Base-by-base conservation (phyloP, 2,888 invertebrate genomes). In the Tenthredo distinguenda region DNA sequence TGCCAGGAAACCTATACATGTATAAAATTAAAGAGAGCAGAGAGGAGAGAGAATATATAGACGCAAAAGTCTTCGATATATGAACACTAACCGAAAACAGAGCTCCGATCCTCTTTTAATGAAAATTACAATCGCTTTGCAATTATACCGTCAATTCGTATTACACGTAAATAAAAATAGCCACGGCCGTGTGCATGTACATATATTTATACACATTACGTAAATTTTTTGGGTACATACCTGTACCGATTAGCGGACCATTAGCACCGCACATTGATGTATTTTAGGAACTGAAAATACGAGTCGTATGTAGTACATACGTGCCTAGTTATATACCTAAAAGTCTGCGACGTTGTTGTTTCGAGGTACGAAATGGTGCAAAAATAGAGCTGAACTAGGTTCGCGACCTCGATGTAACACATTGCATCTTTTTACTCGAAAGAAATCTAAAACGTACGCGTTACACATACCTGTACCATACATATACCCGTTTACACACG, bases 371-470 rank as follows among this genome's bases (percentile, higher is more conserved):
- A 83, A 83, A 83, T 21, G n/a, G 47, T 47, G 83, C 83, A 83
- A 83, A 83, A 83, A 83, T 83, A 83, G 83, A 83, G 83, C 68
- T 68, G 37, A 83, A 83, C 43, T 50, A 65, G 71, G 71, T 71
- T 71, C 65, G 83, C 83, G 83, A 83, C 83, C 83, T 83, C 83
- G 83, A 83, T 83, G 83, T 47, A 47, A 62, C 72, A 40, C 72
- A 21, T 62, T 58, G 58, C 50, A 62, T 81, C 50, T n/a, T 81
- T 62, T 62, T 62, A 18, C 26, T 37, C 62, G 9, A 50, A 62
- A 68, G 68, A 68, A 50, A 55, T 76, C 15, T 50, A 18, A 26
- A 4, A 12, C 26, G 6, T 26, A 68, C 34, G 5, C 34, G 34
- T 31, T 26, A 15, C 12, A 15, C 12, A 65, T 31, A 15, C 3